Evolutionary conservation across 2,797 vertebrate genomes (phyloP).

Genomic region (Sebastes vulpes): DNA sequence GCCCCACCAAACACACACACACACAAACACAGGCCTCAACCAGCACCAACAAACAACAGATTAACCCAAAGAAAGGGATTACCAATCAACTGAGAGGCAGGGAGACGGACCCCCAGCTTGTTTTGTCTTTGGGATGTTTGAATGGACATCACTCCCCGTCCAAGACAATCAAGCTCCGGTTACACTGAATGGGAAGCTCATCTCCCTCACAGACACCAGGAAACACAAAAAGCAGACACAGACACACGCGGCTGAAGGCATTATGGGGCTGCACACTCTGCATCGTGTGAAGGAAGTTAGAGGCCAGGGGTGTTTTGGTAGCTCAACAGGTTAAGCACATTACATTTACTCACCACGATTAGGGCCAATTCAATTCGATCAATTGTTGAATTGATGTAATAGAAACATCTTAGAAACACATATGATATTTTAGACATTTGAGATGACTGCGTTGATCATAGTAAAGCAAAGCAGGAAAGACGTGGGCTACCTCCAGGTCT

Average conservation of each 20-base stretch:
- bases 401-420: background rate
- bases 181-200: conserved; percentile 56
- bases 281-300: conserved; percentile 21
- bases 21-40: conserved; percentile 41
- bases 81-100: conserved; percentile 69
- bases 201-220: conserved; percentile 49
- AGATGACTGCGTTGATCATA: background rate
- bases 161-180: conserved; percentile 59
- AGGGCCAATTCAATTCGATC: background rate
- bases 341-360: conserved; percentile 4
- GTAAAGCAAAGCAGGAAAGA: background rate
- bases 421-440: background rate
- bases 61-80: conserved; percentile 79
- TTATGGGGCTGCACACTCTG: conserved; percentile 23
- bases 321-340: conserved; percentile 16
- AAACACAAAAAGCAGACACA: conserved; percentile 55
- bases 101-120: conserved; percentile 65
- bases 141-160: conserved; percentile 64
- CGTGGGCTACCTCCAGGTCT: too few species aligned
- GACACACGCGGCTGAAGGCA: conserved; percentile 34
- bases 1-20: background rate
- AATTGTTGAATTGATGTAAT: background rate
- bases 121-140: conserved; percentile 68
- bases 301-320: conserved; percentile 9
- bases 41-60: conserved; percentile 74